Percentiles rank a stretch among this genome's conserved stretches.
Conservation (phyloP, 1,140 invertebrate species). For the Drosophila tropicalis region DNA sequence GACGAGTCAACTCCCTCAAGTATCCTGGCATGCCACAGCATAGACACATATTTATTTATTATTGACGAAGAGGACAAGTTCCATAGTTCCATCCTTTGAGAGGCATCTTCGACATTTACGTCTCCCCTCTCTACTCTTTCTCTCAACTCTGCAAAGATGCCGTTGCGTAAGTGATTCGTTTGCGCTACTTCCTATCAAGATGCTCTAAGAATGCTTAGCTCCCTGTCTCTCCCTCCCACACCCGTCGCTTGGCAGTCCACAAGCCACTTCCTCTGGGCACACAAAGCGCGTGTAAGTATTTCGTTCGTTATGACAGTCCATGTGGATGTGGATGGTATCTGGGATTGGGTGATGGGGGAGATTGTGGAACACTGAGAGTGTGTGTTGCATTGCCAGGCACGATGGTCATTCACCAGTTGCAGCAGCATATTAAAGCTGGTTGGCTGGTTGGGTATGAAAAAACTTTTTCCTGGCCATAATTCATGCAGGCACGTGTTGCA, state of each 20-base stretch:
- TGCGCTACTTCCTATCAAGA: slow-evolving; percentile 60
- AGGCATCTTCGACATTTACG: slow-evolving; percentile 51
- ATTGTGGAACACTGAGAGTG: slow-evolving; percentile 1
- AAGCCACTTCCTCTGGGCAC: slow-evolving; percentile 4
- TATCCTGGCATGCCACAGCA: slow-evolving; percentile 68
- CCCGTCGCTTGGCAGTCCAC: not conserved
- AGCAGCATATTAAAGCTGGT: slow-evolving; percentile 64
- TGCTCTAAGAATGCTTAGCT: slow-evolving; percentile 38
- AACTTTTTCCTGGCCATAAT: slow-evolving; percentile 56
- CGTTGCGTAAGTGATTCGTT: slow-evolving; percentile 70
- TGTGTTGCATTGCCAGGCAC: not conserved
- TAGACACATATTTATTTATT: slow-evolving; percentile 81
- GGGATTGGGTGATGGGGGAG: not conserved
- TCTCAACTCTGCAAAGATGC: slow-evolving; percentile 10
- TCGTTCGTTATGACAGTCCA: slow-evolving; percentile 37
- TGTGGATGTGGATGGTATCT: not conserved
- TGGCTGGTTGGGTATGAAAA: not conserved
- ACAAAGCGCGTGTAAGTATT: slow-evolving; percentile 66
- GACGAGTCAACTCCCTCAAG: slow-evolving; percentile 27
- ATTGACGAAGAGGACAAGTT: slow-evolving; percentile 56
- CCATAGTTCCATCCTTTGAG: slow-evolving; percentile 13
- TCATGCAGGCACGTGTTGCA: slow-evolving; percentile 75
- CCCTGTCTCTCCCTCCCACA: not conserved
- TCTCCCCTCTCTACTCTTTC: slow-evolving; percentile 19
- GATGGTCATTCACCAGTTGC: slow-evolving; percentile 50